Percentiles rank a stretch among this genome's conserved stretches.
These are phyloP conservation scores for Anolis carolinensis DNA, from an alignment of 2,113 vertebrate species.

Conservation along the genomic window DNA sequence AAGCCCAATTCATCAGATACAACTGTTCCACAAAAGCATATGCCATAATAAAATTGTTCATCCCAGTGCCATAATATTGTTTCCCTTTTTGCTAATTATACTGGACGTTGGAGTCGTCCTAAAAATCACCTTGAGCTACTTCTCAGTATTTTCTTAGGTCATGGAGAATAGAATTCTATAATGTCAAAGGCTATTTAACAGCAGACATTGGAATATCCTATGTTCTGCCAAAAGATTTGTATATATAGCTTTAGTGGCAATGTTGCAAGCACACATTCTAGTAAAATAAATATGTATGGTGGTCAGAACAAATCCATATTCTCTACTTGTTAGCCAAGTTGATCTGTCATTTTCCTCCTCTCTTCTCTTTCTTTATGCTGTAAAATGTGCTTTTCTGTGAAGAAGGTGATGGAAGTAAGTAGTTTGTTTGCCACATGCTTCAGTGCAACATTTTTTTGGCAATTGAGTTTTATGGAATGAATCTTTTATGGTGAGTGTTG, in stretches of 20 bases:
- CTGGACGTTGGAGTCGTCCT: no score
- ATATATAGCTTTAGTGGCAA: not conserved
- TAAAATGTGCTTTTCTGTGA: no score
- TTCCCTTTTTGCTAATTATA: not conserved
- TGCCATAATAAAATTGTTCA: no score
- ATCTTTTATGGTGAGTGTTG: no score
- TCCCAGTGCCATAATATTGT: not conserved
- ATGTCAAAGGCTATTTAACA: not conserved
- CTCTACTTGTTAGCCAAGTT: not conserved
- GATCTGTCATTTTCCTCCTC: no score
- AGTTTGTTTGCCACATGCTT: no score
- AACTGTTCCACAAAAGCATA: not conserved
- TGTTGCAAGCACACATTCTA: not conserved
- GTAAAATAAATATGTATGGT: not conserved
- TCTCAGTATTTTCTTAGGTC: no score
- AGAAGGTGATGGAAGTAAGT: no score
- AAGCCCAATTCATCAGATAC: not conserved
- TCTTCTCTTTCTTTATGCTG: not conserved
- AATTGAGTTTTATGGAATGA: no score
- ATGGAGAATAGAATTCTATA: not conserved
- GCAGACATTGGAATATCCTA: not conserved
- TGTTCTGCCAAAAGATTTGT: not conserved
- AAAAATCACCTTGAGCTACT: no score
- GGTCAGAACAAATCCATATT: no score
- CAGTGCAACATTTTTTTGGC: no score